Evolutionary conservation across 1,140 invertebrate genomes (phyloP), one percentile per base, ranked within the genome.

Genomic region (Branchinecta lynchi): DNA sequence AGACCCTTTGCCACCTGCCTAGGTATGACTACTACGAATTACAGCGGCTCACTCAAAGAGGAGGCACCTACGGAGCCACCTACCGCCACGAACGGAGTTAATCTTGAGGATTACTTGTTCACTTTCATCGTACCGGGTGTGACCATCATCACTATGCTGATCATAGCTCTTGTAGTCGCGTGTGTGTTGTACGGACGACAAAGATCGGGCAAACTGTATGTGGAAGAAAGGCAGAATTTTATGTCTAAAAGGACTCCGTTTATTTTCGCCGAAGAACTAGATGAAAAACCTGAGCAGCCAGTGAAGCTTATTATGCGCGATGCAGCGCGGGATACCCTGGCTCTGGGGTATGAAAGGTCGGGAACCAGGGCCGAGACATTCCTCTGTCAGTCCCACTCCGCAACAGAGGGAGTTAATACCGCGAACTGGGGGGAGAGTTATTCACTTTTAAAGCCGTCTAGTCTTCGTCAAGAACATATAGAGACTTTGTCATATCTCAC

Each of bases 241-340:
- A 84, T 90, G 8, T 91, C 87, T 72, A 94, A 93, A 79, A 90
- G 91, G 65, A 90, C 93, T 74, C 93, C 93, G 0, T 90, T 96
- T 7, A 96, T 96, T 73, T 95, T 96, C 78, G 77, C 80, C 77
- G 92, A 97, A 79, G 93, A 97, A 77, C 80, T 95, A 12, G 91
- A 93, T 73, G 92, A 96, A 75, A 89, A 68, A 21, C 68, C 67
- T 3, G 51, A 60, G 51, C 51, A 12, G 12, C 51, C 51, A 20
- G 51, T 20, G 12, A 60, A 60, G 17, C 17, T 60, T 15, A 60
- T 60, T 60, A 12, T 60, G 12, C 51, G 51, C 6, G 51, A 60
- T 60, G 51, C 1, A 20, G 17, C 17, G 51, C 12, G 51, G 6
- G 51, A 2, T 15, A 60, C 51, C 17, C 51, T 60, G 12, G 2